phyloP scores from a whole-genome alignment of 2,113 vertebrate genomes.

The Zosterops hypoxanthus region DNA sequence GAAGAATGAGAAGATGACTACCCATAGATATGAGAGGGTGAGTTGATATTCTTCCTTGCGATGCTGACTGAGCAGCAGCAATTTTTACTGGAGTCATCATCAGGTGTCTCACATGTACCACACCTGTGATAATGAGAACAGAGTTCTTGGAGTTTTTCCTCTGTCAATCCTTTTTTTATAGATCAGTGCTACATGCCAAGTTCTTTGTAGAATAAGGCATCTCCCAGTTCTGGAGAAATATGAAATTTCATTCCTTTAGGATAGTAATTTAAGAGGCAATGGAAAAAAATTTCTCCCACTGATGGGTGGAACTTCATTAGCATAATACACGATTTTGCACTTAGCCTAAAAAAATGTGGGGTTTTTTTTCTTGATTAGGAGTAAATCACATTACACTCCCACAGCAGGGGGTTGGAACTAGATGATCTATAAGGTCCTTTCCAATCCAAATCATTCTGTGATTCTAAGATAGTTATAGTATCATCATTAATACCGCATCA shows the following conservation, averaged over 20 bases:
- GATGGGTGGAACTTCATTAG: background rate
- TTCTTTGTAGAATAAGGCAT: background rate
- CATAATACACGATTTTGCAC: background rate
- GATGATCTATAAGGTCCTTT: background rate
- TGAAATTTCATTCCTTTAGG: background rate
- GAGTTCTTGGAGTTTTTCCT: background rate
- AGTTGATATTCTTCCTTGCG: background rate
- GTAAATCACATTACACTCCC: slow-evolving; percentile 11
- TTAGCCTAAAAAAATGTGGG: background rate
- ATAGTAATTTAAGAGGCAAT: background rate
- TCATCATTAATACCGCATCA: background rate
- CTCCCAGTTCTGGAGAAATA: background rate
- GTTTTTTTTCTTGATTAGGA: background rate
- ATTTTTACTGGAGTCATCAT: background rate
- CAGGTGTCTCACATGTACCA: background rate
- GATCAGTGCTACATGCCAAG: background rate
- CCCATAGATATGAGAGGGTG: background rate
- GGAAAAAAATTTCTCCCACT: background rate
- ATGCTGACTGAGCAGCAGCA: background rate
- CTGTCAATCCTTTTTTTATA: background rate
- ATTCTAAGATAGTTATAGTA: background rate
- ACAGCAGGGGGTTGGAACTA: background rate
- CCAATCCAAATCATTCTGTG: background rate
- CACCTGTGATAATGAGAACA: background rate
- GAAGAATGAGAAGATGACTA: background rate